A percentile compares a stretch with the other conserved stretches of the same genome.
Evolutionary conservation across 2,797 vertebrate genomes (phyloP).

Genomic region (Alca torda): DNA sequence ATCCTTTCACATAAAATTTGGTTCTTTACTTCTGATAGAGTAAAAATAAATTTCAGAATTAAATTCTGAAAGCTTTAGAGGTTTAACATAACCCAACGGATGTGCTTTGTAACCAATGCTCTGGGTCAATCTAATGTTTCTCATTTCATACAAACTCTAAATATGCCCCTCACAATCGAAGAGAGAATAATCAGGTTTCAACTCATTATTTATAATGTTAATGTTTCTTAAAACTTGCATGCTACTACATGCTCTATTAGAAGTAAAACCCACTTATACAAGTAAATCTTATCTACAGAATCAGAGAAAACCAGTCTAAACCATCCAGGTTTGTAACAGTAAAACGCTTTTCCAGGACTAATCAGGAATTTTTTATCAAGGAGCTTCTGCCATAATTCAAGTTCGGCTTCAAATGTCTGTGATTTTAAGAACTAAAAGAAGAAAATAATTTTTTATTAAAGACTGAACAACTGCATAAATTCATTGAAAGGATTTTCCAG

Average conservation of each 20-base stretch:
- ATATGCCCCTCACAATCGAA: not conserved
- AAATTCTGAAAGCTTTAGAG: not conserved
- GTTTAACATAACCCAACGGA: not conserved
- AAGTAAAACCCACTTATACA: constrained; percentile 11
- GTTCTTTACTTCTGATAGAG: not conserved
- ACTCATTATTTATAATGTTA: not conserved
- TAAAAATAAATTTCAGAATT: not conserved
- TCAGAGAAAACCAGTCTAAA: constrained; percentile 50
- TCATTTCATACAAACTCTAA: not conserved
- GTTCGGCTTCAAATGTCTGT: constrained; percentile 54
- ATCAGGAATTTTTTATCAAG: constrained; percentile 49
- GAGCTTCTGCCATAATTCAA: constrained; percentile 45
- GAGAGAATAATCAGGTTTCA: not conserved
- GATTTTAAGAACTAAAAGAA: constrained; percentile 42
- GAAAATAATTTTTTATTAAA: not conserved
- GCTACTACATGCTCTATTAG: not conserved
- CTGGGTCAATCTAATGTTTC: not conserved
- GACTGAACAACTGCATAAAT: not conserved
- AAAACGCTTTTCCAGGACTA: constrained; percentile 46
- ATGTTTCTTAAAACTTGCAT: not conserved
- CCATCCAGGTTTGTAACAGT: constrained; percentile 46
- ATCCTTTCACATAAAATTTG: not conserved
- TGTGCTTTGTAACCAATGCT: not conserved
- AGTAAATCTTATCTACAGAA: constrained; percentile 16
- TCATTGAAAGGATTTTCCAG: not conserved